Evolutionary conservation across 2,797 vertebrate genomes (phyloP), one percentile per base, ranked within the genome.

Genomic region (Chloroceryle amazona): DNA sequence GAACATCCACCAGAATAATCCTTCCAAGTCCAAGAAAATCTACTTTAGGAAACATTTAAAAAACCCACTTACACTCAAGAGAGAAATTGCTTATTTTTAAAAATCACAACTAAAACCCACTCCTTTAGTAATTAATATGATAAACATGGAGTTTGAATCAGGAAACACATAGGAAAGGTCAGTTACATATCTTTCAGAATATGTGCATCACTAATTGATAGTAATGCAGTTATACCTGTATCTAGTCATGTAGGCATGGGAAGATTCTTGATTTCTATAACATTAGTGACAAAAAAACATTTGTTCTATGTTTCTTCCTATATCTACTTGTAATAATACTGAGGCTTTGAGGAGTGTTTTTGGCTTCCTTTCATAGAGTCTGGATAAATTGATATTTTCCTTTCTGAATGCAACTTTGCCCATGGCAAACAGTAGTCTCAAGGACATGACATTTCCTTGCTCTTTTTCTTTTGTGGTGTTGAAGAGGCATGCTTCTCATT

Each of bases 171-270:
- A 71, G 37, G 57, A 82, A 71, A 82, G 79, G 42, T 60, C 65
- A 81, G 33, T 70, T 81, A 42, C 44, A 70, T 71, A 70, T 71
- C 66, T 61, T 81, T 61, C 47, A 47, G 47, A 47, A 11, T 47
- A 47, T 47, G 49, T 51, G 25, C 49, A 51, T 51, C 26, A 51
- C 25, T 28, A 28, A 51, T 26, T 51, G 26, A 51, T 26, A 51
- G 28, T 51, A 51, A 16, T 61, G 66, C 37, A 52, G 46, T 44
- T 81, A 52, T 93, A 93, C 96, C 97, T 96, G 98, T 98, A 98
- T 98, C 98, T 97, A 96, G 94, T 97, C 97, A 98, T 10, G 89
- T 98, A 98, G 98, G 95, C 97, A 98, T 98, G 97, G 98, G 97
- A 98, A 83, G 81, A 83, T 83, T 72, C 67, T 62, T 82, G 39